phyloP scores from a whole-genome alignment of 1,140 invertebrate species.

The Psilanteris sp. region DNA sequence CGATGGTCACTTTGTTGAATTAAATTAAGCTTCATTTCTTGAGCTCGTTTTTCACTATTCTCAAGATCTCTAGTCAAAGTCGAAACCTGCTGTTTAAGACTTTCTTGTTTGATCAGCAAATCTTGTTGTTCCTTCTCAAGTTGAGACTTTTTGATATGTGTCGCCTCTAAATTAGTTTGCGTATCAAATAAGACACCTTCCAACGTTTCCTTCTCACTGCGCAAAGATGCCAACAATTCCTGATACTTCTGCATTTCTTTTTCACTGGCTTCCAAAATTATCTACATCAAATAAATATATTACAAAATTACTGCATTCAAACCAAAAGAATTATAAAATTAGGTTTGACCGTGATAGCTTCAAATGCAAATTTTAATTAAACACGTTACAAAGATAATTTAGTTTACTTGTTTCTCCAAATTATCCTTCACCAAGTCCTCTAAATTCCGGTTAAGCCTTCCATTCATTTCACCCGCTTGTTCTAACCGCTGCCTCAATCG shows the following conservation, averaged over 20 bases:
- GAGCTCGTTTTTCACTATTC: constrained; percentile 85
- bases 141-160: constrained; percentile 85
- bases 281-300: constrained; percentile 79
- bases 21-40: constrained; percentile 86
- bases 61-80: constrained; percentile 88
- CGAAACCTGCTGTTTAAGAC: constrained; percentile 84
- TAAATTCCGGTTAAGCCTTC: constrained; percentile 86
- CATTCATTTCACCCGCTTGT: constrained; percentile 88
- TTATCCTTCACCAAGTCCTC: constrained; percentile 90
- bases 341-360: too few relatives aligned
- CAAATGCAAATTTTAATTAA: too few relatives aligned
- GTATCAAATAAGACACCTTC: constrained; percentile 90
- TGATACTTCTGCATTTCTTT: constrained; percentile 89
- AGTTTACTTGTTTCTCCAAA: constrained; percentile 87
- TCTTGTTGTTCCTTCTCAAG: constrained; percentile 89
- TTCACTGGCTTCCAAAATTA: constrained; percentile 86
- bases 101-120: constrained; percentile 86
- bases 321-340: too few relatives aligned
- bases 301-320: too few relatives aligned
- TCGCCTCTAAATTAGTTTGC: constrained; percentile 87
- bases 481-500: constrained; percentile 87
- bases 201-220: constrained; percentile 89
- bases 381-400: neutral
- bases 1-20: constrained; percentile 86
- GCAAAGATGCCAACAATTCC: constrained; percentile 86